Evolutionary conservation across 2,797 vertebrate genomes (phyloP).

Genomic region (Hydrolagus colliei): DNA sequence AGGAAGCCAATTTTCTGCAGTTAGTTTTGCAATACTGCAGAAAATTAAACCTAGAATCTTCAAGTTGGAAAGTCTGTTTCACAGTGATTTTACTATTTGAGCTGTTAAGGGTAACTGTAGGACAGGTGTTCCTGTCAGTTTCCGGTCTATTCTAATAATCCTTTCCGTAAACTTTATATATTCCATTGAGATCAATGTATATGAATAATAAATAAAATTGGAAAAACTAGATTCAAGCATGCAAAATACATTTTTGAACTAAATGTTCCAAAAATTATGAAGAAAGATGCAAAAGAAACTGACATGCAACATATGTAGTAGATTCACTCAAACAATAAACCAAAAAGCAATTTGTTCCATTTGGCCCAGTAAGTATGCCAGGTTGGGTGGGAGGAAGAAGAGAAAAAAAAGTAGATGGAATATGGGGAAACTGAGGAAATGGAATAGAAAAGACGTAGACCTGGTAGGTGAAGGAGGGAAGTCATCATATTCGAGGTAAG

Average conservation of each 20-base stretch:
- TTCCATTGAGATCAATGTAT: neutral
- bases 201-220: neutral
- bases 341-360: neutral
- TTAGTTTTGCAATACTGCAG: too few species aligned
- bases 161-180: neutral
- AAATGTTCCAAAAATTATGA: neutral
- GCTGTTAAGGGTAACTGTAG: neutral
- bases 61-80: neutral
- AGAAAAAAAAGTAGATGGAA: constrained; percentile 29
- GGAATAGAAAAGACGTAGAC: constrained; percentile 61
- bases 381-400: neutral
- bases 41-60: too few species aligned
- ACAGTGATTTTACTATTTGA: neutral
- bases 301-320: neutral
- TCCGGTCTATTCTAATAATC: neutral
- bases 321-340: neutral
- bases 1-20: too few species aligned
- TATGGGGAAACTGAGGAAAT: constrained; percentile 25
- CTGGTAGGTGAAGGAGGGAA: constrained; percentile 81
- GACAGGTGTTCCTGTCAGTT: neutral
- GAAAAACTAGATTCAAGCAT: constrained; percentile 12
- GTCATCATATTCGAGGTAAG: constrained; percentile 77
- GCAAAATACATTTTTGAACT: neutral
- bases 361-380: neutral
- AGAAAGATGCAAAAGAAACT: neutral